phyloP scores from a whole-genome alignment of 1,140 invertebrate genomes.

The Frieseomelitta varia region DNA sequence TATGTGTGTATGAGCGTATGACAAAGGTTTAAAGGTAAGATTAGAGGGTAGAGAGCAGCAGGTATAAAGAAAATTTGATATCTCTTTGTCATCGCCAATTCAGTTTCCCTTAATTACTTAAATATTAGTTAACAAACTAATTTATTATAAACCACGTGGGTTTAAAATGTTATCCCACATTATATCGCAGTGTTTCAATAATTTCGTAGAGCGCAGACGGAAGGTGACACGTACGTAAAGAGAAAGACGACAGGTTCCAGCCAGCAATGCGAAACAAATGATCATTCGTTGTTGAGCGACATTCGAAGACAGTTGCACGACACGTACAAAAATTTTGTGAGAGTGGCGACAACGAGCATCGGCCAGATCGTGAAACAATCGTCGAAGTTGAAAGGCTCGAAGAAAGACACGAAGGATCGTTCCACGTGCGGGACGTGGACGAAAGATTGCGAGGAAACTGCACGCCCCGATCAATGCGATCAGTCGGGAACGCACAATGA shows the following conservation, averaged over 20 bases:
- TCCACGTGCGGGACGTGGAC: not conserved
- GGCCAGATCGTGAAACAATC: slow-evolving; percentile 43
- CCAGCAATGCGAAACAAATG: slow-evolving; percentile 25
- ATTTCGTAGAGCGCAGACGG: slow-evolving; percentile 39
- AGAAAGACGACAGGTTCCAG: not conserved
- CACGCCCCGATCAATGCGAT: not conserved
- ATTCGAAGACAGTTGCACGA: slow-evolving; percentile 50
- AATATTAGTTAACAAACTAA: too few species aligned
- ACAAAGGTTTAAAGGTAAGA: too few species aligned
- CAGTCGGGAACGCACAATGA: not conserved
- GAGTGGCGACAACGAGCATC: slow-evolving; percentile 28
- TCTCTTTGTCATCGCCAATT: too few species aligned
- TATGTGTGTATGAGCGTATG: too few species aligned
- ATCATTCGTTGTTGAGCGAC: slow-evolving; percentile 47
- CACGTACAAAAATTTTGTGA: slow-evolving; percentile 44
- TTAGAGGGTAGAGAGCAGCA: too few species aligned
- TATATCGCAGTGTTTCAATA: not conserved
- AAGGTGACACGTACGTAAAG: not conserved
- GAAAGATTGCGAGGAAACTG: not conserved
- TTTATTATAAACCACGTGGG: too few species aligned
- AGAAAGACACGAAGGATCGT: not conserved
- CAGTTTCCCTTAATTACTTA: too few species aligned
- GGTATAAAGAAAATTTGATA: too few species aligned
- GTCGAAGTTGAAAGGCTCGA: slow-evolving; percentile 31
- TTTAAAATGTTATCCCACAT: too few species aligned